Base-by-base conservation (phyloP, 2,113 vertebrate genomes). In the Corvus moneduloides region DNA sequence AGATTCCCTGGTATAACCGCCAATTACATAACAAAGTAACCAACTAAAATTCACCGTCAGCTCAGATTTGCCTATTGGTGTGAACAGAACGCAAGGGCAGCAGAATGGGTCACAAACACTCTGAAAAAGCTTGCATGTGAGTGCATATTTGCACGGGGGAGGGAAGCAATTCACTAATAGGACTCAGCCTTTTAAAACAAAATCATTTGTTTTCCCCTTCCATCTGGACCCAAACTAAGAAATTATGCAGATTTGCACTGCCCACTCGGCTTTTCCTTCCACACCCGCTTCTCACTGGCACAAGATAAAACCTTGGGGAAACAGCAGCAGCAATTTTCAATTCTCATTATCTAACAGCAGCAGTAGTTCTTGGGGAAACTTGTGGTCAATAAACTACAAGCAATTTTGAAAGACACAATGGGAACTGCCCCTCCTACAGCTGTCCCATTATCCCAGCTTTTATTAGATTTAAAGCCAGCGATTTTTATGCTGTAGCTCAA, bases 361-460 rank as follows among this genome's bases (percentile, higher is more conserved):
- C 90, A 94, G 94, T 83, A 94, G 94, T 81, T 97, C 90, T 83
- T 96, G 95, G 92, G 94, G 96, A 97, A 97, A 96, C 93, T 90
- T 89, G 96, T 1, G 39, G 95, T 97, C 96, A 92, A 96, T 97
- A 97, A 97, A 96, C 95, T 95, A 95, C 89, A 94, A 76, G 89
- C 95, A 97, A 96, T 96, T 96, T 94, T 89, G 85, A 96, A 75
- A 94, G 89, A 94, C 89, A 95, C 96, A 97, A 95, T 90, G 94
- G 94, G 92, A 94, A 73, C 96, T 94, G 89, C 95, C 94, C 94
- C 95, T 97, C 96, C 96, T 89, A 93, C 90, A 89, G 96, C 84
- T 95, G 94, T 90, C 90, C 96, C 93, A 97, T 97, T 97, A 97
- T 97, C 84, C 94, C 89, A 58, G 94, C 95, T 95, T 96, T 97